A percentile compares a stretch with the other conserved stretches of the same genome.
Evolutionary conservation across 2,888 invertebrate species (phyloP).

Genomic region (Hemithea aestivaria): DNA sequence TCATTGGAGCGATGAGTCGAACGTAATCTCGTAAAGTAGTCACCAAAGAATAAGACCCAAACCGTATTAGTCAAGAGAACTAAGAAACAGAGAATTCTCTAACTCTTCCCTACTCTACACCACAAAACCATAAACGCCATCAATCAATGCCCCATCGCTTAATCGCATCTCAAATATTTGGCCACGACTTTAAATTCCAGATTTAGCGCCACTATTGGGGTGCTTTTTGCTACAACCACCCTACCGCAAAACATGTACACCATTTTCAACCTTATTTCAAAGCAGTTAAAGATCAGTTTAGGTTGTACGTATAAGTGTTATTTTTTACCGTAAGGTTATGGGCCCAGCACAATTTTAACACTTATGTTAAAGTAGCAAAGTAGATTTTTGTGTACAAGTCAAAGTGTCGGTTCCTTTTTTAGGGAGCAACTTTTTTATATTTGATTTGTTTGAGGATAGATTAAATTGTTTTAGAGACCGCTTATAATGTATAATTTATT

Average conservation of each 20-base stretch:
- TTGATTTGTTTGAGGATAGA: conserved; percentile 27
- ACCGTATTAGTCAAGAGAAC: no score
- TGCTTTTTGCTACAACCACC: conserved; percentile 26
- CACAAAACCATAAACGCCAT: conserved; percentile 51
- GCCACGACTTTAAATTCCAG: conserved; percentile 49
- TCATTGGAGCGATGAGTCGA: no score
- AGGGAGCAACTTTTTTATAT: conserved; percentile 18
- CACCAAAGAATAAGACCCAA: no score
- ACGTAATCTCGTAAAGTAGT: no score
- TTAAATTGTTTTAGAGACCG: conserved; percentile 29
- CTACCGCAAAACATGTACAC: background rate
- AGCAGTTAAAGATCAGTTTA: background rate
- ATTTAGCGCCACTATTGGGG: conserved; percentile 46
- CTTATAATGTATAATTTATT: conserved; percentile 21
- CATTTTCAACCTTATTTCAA: background rate
- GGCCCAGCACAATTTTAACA: no score
- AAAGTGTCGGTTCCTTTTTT: conserved; percentile 6
- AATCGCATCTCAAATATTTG: conserved; percentile 73
- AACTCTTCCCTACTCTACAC: conserved; percentile 38
- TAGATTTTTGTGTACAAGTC: background rate
- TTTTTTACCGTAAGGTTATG: no score
- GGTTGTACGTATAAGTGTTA: background rate
- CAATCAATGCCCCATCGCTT: conserved; percentile 59
- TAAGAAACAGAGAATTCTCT: conserved; percentile 4
- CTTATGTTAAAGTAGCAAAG: no score